Conservation (phyloP, 2,113 vertebrate species). For the Microtus montanus region DNA sequence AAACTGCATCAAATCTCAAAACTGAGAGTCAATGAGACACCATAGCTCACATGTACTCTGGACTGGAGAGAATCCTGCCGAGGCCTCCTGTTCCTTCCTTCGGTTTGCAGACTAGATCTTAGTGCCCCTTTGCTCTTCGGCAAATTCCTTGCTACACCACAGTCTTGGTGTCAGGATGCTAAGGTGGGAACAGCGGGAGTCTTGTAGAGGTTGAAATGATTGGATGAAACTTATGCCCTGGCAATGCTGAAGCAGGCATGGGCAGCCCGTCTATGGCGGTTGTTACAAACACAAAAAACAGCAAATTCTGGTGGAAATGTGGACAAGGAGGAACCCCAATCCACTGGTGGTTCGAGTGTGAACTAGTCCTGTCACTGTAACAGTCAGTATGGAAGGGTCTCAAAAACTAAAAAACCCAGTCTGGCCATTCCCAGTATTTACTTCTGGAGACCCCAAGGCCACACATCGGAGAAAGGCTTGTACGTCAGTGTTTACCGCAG, state of each 20-base stretch:
- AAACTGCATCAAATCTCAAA: constrained; percentile 12
- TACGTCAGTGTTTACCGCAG: not conserved
- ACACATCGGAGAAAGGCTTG: not conserved
- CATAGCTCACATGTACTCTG: constrained; percentile 30
- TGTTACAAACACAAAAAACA: not conserved
- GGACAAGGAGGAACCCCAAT: not conserved
- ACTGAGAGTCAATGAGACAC: constrained; percentile 42
- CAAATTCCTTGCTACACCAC: not conserved
- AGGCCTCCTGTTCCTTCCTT: not conserved
- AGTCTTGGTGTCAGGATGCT: not conserved
- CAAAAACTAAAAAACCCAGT: not conserved
- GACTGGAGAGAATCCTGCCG: constrained; percentile 30
- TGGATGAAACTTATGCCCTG: no score
- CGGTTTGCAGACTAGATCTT: constrained; percentile 37
- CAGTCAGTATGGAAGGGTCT: not conserved
- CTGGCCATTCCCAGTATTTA: not conserved
- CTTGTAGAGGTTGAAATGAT: not conserved
- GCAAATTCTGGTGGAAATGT: not conserved
- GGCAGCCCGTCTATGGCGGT: no score
- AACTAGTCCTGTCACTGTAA: not conserved
- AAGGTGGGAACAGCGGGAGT: not conserved
- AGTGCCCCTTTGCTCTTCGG: not conserved
- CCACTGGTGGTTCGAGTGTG: not conserved
- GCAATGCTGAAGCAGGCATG: no score
- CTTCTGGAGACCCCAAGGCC: not conserved